phyloP scores from a whole-genome alignment of 2,888 invertebrate species.

The Scelioninae gen. 1 region DNA sequence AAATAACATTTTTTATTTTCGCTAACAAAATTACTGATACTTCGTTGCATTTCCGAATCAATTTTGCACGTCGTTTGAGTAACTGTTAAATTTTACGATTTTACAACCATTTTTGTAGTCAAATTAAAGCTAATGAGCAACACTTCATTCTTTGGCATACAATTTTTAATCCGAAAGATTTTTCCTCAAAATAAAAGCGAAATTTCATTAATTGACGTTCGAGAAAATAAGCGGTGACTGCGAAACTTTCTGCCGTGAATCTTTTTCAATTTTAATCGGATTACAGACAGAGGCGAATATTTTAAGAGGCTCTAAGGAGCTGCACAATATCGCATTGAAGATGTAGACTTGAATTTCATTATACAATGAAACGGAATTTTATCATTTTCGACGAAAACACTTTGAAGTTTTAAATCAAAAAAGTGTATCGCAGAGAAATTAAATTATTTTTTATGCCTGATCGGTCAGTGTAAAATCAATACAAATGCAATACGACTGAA shows the following conservation, averaged over 20 bases:
- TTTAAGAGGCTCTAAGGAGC: constrained; percentile 46
- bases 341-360: constrained; percentile 51
- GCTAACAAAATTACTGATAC: constrained; percentile 1
- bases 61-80: not conserved
- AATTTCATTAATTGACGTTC: constrained; percentile 22
- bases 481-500: not conserved
- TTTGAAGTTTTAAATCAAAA: constrained; percentile 24
- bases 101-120: not conserved
- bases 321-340: constrained; percentile 44
- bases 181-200: not conserved
- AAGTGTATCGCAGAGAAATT: constrained; percentile 15
- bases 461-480: constrained; percentile 28
- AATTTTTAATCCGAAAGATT: too few species aligned
- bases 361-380: constrained; percentile 45
- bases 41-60: constrained; percentile 1
- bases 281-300: constrained; percentile 34
- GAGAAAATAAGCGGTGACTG: constrained; percentile 18
- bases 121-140: too few species aligned
- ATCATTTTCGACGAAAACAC: constrained; percentile 33
- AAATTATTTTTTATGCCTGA: constrained; percentile 28
- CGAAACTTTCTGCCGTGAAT: constrained; percentile 36
- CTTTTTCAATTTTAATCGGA: constrained; percentile 60
- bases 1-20: not conserved
- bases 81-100: too few species aligned
- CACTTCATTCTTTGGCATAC: too few species aligned